Percentiles rank a stretch among this genome's conserved stretches.
phyloP scores from a whole-genome alignment of 2,113 vertebrate genomes.

The Scomber scombrus region DNA sequence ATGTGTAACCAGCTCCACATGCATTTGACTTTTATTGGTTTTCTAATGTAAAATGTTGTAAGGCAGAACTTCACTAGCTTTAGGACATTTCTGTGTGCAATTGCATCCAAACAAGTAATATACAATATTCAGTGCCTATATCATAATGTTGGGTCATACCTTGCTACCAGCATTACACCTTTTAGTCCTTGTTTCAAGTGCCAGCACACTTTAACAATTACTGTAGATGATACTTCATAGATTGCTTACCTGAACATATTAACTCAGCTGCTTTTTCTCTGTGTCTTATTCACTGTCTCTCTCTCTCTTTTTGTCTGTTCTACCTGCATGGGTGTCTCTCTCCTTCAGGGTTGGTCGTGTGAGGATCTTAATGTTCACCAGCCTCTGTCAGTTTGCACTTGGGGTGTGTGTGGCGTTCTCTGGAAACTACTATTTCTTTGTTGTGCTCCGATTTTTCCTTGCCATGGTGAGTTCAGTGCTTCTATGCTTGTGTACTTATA shows the following conservation, averaged over 20 bases:
- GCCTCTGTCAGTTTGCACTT: conserved; percentile 88
- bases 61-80: no score
- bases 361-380: conserved; percentile 89
- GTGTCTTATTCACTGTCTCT: not conserved
- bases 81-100: no score
- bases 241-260: not conserved
- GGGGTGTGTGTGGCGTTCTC: conserved; percentile 89
- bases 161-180: not conserved
- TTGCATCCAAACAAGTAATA: no score
- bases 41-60: no score
- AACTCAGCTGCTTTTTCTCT: not conserved
- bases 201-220: not conserved
- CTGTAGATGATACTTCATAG: not conserved
- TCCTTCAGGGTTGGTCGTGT: conserved; percentile 88
- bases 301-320: not conserved
- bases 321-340: not conserved
- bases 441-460: conserved; percentile 90
- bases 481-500: no score
- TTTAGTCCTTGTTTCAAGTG: no score
- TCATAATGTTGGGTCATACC: not conserved
- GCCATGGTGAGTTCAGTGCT: conserved; percentile 88
- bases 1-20: no score
- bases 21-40: no score
- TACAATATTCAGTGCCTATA: not conserved
- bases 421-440: conserved; percentile 90